phyloP scores from a whole-genome alignment of 2,113 vertebrate species.

The Cervus canadensis region DNA sequence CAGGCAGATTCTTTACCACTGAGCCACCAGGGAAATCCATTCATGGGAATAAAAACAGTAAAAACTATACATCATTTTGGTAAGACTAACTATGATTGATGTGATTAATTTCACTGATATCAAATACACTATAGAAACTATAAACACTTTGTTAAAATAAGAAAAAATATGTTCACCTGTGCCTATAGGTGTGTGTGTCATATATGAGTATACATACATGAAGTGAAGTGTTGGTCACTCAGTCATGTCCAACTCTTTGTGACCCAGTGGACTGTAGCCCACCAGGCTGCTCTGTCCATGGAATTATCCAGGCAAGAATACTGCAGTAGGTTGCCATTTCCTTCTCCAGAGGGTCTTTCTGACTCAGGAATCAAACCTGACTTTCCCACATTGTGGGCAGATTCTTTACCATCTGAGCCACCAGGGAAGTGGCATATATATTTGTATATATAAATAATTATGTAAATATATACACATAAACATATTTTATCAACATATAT shows the following conservation, averaged over 20 bases:
- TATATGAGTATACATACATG: not conserved
- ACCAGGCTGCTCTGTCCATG: no score
- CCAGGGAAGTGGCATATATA: no score
- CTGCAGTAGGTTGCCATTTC: no score
- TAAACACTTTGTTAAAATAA: not conserved
- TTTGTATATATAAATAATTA: no score
- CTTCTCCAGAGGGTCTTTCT: no score
- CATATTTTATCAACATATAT: not conserved
- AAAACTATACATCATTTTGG: not conserved
- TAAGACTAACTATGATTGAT: not conserved
- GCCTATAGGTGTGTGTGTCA: not conserved
- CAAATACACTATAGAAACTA: not conserved
- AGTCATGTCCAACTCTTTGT: no score
- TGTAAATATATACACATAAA: not conserved
- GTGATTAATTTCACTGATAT: not conserved
- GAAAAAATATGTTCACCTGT: not conserved
- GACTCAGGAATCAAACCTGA: no score
- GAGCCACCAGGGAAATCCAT: not conserved
- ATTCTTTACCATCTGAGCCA: no score
- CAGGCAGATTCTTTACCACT: not conserved
- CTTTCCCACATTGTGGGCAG: no score
- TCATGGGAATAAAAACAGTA: not conserved
- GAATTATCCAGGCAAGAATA: no score
- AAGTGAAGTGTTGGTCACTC: no score
- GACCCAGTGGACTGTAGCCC: no score